Conservation (phyloP, 2,113 vertebrate species). For the Rutilus rutilus region DNA sequence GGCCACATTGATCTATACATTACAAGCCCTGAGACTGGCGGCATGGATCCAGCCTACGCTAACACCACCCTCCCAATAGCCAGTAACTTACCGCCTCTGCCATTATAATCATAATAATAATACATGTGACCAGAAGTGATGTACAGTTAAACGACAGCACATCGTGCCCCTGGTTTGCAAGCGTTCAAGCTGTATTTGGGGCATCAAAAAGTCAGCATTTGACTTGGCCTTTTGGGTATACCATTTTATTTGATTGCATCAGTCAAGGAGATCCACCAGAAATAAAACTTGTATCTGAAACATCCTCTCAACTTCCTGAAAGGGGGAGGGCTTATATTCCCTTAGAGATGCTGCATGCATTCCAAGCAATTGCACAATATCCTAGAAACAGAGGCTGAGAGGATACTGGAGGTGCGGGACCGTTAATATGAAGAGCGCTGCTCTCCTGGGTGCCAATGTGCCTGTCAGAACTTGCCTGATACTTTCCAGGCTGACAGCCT, state of each 20-base stretch:
- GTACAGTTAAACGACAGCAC: neutral
- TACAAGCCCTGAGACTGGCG: slow-evolving; percentile 60
- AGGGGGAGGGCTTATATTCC: slow-evolving; percentile 39
- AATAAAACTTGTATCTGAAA: slow-evolving; percentile 21
- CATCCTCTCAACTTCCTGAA: slow-evolving; percentile 13
- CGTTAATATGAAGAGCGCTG: slow-evolving; percentile 30
- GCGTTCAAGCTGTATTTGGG: neutral
- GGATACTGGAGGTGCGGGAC: slow-evolving; percentile 8
- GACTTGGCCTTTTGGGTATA: slow-evolving; percentile 10
- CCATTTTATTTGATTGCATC: slow-evolving; percentile 16
- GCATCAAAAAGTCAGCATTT: slow-evolving; percentile 12
- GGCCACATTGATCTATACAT: slow-evolving; percentile 68
- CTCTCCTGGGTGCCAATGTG: slow-evolving; percentile 34
- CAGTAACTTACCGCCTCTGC: slow-evolving; percentile 33
- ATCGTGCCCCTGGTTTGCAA: neutral
- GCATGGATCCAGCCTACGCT: slow-evolving; percentile 42
- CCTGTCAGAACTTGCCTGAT: slow-evolving; percentile 54
- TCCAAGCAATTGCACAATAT: slow-evolving; percentile 42
- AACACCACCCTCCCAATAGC: slow-evolving; percentile 46
- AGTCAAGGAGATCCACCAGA: slow-evolving; percentile 19
- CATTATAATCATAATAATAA: slow-evolving; percentile 47
- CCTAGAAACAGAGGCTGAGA: slow-evolving; percentile 39
- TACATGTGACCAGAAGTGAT: slow-evolving; percentile 11
- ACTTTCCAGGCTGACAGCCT: slow-evolving; percentile 30
- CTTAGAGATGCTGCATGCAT: slow-evolving; percentile 23